Base-by-base conservation (phyloP, 2,888 invertebrate genomes). In the Mythimna ferrago region DNA sequence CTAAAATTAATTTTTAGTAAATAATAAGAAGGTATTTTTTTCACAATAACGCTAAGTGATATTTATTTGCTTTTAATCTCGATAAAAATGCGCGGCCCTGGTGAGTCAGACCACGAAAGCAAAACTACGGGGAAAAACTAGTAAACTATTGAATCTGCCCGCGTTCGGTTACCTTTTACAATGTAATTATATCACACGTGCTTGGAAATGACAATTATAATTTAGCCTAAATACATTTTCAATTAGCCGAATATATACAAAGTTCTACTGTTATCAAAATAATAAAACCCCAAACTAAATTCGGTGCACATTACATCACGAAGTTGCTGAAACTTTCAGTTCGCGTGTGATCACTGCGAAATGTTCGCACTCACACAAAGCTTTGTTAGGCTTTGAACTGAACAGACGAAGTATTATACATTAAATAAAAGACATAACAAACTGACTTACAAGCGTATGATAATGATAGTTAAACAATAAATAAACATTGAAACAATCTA, bases 291-390 rank as follows among this genome's bases (percentile, higher is more conserved):
- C 26, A 26, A 78, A 70, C 78, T 78, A 48, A 48, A 54, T 48
- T 60, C 11, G 38, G 71, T 54, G 53, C 35, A 60, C 71, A 48
- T 74, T 60, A 53, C 73, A 71, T 71, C 35, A 60, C 58, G n/a
- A 38, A 79, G 38, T 38, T 73, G 32, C 35, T 26, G 11, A 58
- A 76, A 79, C 57, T 72, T 78, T 21, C 38, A n/a, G 35, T 53
- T 58, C 16, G 44, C 44, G 58, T 38, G 73, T 78, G 73, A 78
- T 74, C 71, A 60, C 71, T 21, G 53, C n/a, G 48, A 73, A 76
- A 76, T 60, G 48, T 76, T 73, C 44, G 10, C 80, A 41, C 60
- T 16, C 58, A 5, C 63, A 64, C 32, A 32, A 38, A 3, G 32
- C 53, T 21, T 44, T 44, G 62, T 62, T 14, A 71, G 26, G 26